These are phyloP conservation scores for Dicaeum eximium DNA, from an alignment of 2,113 vertebrate species.

Conservation along the genomic window DNA sequence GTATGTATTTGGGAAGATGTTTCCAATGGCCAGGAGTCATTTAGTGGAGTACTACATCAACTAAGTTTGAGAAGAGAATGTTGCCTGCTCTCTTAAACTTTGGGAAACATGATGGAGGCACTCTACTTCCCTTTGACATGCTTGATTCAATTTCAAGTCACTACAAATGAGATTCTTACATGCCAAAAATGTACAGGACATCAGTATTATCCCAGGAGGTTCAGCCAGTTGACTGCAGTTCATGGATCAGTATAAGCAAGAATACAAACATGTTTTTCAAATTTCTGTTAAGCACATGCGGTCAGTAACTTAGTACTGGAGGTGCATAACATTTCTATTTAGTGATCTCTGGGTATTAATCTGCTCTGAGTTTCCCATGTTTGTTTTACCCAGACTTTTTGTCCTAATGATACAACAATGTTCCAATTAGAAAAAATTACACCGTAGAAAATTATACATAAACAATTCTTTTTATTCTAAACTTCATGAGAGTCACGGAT, in stretches of 20 bases:
- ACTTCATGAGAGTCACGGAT: not conserved
- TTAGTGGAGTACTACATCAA: not conserved
- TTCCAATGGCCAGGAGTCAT: not conserved
- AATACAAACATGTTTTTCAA: not conserved
- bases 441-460: not conserved
- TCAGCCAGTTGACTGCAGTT: not conserved
- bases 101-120: not conserved
- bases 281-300: not conserved
- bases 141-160: not conserved
- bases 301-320: not conserved
- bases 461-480: not conserved
- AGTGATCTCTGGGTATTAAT: not conserved
- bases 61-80: not conserved
- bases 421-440: not conserved
- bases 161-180: not conserved
- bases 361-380: not conserved
- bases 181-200: not conserved
- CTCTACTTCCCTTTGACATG: not conserved
- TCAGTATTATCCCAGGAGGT: not conserved
- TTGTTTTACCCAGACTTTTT: not conserved
- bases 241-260: not conserved
- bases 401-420: fast-evolving
- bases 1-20: not conserved
- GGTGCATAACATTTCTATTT: not conserved
- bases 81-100: not conserved